Percentiles rank a stretch among this genome's conserved stretches.
Evolutionary conservation across 2,888 invertebrate genomes (phyloP).

Genomic region (Xestia xanthographa): DNA sequence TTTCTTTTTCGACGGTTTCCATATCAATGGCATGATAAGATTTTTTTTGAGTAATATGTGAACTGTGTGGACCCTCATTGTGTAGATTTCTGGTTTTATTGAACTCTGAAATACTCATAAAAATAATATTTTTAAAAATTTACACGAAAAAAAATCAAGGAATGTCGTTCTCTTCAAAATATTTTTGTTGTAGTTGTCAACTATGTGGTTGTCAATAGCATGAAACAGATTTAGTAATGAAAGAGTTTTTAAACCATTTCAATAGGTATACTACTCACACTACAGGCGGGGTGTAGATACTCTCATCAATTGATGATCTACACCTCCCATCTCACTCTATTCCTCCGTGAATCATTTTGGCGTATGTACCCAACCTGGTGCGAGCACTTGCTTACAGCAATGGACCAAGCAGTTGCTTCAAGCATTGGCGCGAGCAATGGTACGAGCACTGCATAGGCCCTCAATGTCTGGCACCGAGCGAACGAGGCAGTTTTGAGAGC

Average conservation of each 20-base stretch:
- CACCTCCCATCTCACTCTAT: not conserved
- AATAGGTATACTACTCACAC: not conserved
- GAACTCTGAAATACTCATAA: conserved; percentile 44
- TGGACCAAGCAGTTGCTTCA: not conserved
- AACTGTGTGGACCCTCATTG: conserved; percentile 17
- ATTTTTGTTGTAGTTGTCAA: conserved; percentile 1
- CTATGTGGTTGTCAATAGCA: not conserved
- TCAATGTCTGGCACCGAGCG: not conserved
- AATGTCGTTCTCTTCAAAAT: not conserved
- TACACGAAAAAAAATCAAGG: conserved; percentile 7
- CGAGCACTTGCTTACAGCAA: not conserved
- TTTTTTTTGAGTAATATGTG: conserved; percentile 19
- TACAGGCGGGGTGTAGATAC: not conserved
- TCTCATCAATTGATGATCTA: not conserved
- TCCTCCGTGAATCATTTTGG: not conserved
- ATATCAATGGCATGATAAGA: conserved; percentile 28
- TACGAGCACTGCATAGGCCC: not conserved
- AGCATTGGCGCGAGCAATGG: not conserved
- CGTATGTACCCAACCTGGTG: not conserved
- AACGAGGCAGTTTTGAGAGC: not conserved
- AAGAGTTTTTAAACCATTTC: not conserved
- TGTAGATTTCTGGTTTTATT: conserved; percentile 4
- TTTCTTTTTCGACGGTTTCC: conserved; percentile 45
- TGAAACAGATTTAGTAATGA: not conserved
- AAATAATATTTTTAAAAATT: conserved; percentile 8